A percentile compares a stretch with the other conserved stretches of the same genome.
Evolutionary conservation across 2,797 vertebrate genomes (phyloP).

Genomic region (Dryobates pubescens): DNA sequence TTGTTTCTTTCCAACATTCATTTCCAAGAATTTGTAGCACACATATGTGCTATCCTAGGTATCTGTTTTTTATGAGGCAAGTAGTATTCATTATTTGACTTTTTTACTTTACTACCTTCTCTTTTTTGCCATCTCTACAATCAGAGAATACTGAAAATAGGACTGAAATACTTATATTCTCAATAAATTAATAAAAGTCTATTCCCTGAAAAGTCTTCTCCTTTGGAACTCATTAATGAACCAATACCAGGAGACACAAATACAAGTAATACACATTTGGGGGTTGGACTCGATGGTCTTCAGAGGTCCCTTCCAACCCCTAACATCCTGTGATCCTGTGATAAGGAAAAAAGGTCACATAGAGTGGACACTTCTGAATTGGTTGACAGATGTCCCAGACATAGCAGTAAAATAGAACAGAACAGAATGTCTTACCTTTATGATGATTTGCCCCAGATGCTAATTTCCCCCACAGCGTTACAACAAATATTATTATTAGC

Average conservation of each 20-base stretch:
- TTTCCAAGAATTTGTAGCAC: neutral
- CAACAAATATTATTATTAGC: slow-evolving; percentile 90
- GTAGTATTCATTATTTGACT: neutral
- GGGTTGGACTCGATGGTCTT: too few species aligned
- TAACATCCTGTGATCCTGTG: too few species aligned
- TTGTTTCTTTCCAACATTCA: slow-evolving; percentile 5
- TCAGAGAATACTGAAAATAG: neutral
- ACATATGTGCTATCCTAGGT: neutral
- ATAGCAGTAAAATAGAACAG: neutral
- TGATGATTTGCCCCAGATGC: slow-evolving; percentile 84
- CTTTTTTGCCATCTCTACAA: neutral
- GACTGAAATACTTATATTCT: neutral
- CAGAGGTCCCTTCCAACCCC: too few species aligned
- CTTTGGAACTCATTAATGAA: neutral
- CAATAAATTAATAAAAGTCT: neutral
- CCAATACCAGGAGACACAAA: neutral
- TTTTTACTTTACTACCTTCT: slow-evolving; percentile 1
- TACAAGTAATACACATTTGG: accelerated
- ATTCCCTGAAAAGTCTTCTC: neutral
- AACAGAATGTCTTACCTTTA: slow-evolving; percentile 85
- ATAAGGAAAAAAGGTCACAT: accelerated
- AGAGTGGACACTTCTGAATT: neutral
- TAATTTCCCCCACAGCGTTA: slow-evolving; percentile 89
- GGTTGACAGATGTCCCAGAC: neutral
- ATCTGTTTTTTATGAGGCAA: slow-evolving; percentile 2